Evolutionary conservation across 2,797 vertebrate genomes (phyloP).

Genomic region (Anguilla pacifica): DNA sequence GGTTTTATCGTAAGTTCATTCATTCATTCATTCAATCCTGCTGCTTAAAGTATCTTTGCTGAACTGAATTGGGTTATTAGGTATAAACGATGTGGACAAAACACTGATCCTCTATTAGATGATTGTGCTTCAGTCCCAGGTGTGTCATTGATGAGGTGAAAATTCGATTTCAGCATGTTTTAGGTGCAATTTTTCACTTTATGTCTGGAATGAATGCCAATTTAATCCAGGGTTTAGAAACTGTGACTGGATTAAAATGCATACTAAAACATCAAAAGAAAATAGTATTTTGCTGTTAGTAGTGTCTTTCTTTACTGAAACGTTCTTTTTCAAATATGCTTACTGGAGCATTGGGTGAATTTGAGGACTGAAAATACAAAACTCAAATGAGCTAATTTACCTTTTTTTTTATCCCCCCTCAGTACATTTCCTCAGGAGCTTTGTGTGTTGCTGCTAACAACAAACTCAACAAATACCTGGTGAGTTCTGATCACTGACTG

Average conservation of each 20-base stretch:
- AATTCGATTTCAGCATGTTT: background rate
- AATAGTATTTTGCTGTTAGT: background rate
- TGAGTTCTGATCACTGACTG: slow-evolving; percentile 20
- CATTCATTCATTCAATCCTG: background rate
- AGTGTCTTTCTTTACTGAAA: background rate
- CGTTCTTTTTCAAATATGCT: background rate
- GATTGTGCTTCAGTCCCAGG: background rate
- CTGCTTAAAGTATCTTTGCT: background rate
- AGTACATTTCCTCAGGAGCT: slow-evolving; percentile 35
- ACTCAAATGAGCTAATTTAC: background rate
- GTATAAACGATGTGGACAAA: background rate
- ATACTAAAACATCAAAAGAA: background rate
- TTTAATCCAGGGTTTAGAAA: background rate
- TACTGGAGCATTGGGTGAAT: background rate
- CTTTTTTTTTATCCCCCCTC: background rate
- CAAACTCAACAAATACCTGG: slow-evolving; percentile 29
- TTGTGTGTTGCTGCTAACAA: slow-evolving; percentile 27
- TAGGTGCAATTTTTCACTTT: background rate
- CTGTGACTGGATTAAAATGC: background rate
- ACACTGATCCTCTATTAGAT: background rate
- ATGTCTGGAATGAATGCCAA: background rate
- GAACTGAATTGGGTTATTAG: background rate
- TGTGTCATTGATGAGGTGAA: background rate
- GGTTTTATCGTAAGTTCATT: background rate
- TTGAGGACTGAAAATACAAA: background rate